Evolutionary conservation across 1,140 invertebrate genomes (phyloP).

Genomic region (Heliconius himera): DNA sequence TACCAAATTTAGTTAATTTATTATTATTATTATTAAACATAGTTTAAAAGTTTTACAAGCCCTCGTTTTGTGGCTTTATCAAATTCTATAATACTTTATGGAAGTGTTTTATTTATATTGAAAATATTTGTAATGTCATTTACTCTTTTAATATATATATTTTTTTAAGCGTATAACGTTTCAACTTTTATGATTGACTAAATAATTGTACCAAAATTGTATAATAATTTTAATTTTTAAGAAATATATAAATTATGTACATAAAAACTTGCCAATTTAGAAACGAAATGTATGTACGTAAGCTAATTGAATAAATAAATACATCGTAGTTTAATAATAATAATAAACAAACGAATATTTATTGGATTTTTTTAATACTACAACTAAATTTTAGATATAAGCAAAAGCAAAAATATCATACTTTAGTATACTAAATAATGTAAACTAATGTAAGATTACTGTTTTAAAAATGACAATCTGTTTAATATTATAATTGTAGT

Average conservation of each 20-base stretch:
- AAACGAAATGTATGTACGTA: slow-evolving; percentile 28
- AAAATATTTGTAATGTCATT: slow-evolving; percentile 12
- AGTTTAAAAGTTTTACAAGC: not conserved
- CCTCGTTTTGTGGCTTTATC: not conserved
- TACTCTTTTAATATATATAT: slow-evolving; percentile 23
- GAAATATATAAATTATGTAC: slow-evolving; percentile 20
- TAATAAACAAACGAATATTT: slow-evolving; percentile 30
- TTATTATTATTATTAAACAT: not conserved
- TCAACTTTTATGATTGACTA: slow-evolving; percentile 27
- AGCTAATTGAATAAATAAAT: slow-evolving; percentile 10
- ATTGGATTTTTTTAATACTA: slow-evolving; percentile 27
- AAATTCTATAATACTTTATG: not conserved
- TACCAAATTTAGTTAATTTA: not conserved
- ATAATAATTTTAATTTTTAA: slow-evolving; percentile 22
- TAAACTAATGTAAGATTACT: slow-evolving; percentile 53
- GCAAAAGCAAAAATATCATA: slow-evolving; percentile 54
- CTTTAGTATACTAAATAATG: slow-evolving; percentile 52
- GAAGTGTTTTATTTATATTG: slow-evolving; percentile 13
- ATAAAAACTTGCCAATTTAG: slow-evolving; percentile 37
- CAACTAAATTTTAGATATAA: slow-evolving; percentile 13
- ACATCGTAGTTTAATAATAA: slow-evolving; percentile 19
- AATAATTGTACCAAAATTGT: slow-evolving; percentile 22
- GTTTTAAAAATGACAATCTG: slow-evolving; percentile 48
- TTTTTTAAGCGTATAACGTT: slow-evolving; percentile 60
- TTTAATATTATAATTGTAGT: slow-evolving; percentile 67